Conservation (phyloP, 2,797 vertebrate genomes). For the Holocentrus rufus region DNA sequence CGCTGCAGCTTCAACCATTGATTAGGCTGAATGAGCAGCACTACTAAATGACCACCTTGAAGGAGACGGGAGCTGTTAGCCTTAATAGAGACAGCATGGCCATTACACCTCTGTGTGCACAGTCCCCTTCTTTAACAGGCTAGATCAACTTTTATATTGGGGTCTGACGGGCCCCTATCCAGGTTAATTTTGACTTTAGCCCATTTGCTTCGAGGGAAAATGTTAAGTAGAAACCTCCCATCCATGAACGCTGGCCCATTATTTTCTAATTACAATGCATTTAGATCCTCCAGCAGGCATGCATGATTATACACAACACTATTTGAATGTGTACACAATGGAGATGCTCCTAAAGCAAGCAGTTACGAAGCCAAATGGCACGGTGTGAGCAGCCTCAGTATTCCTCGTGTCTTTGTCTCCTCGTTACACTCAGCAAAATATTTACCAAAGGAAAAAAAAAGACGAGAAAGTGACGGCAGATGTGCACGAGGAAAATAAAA, state of each 20-base stretch:
- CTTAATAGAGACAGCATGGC: slow-evolving; percentile 82
- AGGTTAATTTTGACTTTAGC: slow-evolving; percentile 82
- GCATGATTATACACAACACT: slow-evolving; percentile 76
- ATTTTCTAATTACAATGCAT: slow-evolving; percentile 84
- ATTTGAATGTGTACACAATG: slow-evolving; percentile 75
- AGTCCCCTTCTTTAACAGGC: slow-evolving; percentile 74
- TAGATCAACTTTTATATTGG: slow-evolving; percentile 83
- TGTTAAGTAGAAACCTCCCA: slow-evolving; percentile 85
- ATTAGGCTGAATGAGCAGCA: slow-evolving; percentile 93
- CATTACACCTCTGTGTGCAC: slow-evolving; percentile 82
- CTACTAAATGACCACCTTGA: slow-evolving; percentile 91
- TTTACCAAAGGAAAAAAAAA: slow-evolving; percentile 19
- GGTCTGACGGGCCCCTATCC: slow-evolving; percentile 76
- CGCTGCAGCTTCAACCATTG: slow-evolving; percentile 90
- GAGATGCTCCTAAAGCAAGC: slow-evolving; percentile 52
- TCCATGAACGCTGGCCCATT: slow-evolving; percentile 82
- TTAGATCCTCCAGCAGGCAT: slow-evolving; percentile 76
- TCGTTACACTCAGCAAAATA: slow-evolving; percentile 1
- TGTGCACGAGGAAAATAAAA: neutral
- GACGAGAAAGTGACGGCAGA: neutral
- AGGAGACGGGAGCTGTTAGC: slow-evolving; percentile 87
- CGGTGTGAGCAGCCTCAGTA: slow-evolving; percentile 16
- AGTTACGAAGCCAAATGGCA: slow-evolving; percentile 50
- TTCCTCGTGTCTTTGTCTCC: slow-evolving; percentile 29
- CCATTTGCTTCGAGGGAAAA: slow-evolving; percentile 80